Evolutionary conservation across 2,113 vertebrate genomes (phyloP).

Genomic region (Turnix velox): DNA sequence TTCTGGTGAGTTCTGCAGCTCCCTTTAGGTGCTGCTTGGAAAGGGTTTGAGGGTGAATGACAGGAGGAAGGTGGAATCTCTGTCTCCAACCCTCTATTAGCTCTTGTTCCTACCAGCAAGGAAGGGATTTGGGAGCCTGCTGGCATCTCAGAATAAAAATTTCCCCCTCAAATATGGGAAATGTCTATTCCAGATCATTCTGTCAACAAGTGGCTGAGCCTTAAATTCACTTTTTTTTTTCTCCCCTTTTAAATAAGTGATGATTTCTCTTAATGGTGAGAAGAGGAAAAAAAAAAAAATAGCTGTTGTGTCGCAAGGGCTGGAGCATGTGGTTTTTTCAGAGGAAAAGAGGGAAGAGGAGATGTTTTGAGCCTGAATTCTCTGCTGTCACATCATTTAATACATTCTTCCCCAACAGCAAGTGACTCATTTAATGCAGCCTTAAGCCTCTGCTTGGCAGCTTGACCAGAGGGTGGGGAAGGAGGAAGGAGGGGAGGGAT

Average conservation of each 20-base stretch:
- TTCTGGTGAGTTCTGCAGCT: neutral
- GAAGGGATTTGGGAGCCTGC: neutral
- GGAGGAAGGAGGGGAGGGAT: neutral
- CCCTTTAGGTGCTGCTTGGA: neutral
- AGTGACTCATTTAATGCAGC: neutral
- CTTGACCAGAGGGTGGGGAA: neutral
- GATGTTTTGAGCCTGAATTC: neutral
- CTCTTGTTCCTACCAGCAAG: neutral
- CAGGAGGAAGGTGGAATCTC: neutral
- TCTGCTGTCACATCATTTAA: slow-evolving; percentile 8
- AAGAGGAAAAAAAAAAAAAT: neutral
- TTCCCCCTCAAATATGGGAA: neutral
- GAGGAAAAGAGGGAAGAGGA: neutral
- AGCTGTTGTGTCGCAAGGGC: neutral
- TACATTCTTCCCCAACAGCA: neutral
- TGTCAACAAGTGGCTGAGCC: neutral
- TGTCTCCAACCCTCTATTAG: neutral
- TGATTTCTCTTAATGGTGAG: neutral
- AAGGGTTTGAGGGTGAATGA: neutral
- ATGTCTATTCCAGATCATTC: slow-evolving; percentile 8
- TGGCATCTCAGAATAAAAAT: neutral
- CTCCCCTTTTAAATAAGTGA: neutral
- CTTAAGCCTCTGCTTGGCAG: slow-evolving; percentile 5
- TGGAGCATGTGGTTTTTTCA: neutral
- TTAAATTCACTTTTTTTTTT: neutral